phyloP scores from a whole-genome alignment of 2,113 vertebrate genomes.

The Camarhynchus parvulus region DNA sequence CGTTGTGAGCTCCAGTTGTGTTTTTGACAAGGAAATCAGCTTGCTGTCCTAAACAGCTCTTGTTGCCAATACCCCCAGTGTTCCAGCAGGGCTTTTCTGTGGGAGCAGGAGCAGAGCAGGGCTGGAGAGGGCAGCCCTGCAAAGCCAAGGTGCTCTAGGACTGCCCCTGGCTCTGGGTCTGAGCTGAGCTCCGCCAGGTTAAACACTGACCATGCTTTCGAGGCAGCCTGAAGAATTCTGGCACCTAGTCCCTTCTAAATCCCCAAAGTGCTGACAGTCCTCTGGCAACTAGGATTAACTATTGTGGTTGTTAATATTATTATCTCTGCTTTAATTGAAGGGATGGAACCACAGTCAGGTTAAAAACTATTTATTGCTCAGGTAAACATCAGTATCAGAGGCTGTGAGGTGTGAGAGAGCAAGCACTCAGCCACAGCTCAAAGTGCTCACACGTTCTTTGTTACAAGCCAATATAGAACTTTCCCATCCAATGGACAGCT shows the following conservation, averaged over 20 bases:
- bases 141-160: neutral
- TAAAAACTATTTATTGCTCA: neutral
- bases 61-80: neutral
- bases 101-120: neutral
- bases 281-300: neutral
- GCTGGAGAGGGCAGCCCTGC: neutral
- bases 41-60: neutral
- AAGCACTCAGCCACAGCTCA: neutral
- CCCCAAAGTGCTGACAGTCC: neutral
- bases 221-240: neutral
- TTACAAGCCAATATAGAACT: neutral
- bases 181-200: neutral
- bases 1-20: neutral
- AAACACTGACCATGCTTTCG: neutral
- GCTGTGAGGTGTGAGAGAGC: neutral
- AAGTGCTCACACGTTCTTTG: accelerated
- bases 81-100: neutral
- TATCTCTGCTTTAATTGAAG: neutral
- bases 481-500: neutral
- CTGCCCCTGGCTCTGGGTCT: neutral
- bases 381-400: neutral
- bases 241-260: neutral
- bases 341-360: neutral
- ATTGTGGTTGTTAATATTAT: neutral
- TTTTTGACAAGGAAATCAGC: neutral